These are phyloP conservation scores for Synanthedon myopaeformis DNA, from an alignment of 2,888 invertebrate species.

Conservation along the genomic window DNA sequence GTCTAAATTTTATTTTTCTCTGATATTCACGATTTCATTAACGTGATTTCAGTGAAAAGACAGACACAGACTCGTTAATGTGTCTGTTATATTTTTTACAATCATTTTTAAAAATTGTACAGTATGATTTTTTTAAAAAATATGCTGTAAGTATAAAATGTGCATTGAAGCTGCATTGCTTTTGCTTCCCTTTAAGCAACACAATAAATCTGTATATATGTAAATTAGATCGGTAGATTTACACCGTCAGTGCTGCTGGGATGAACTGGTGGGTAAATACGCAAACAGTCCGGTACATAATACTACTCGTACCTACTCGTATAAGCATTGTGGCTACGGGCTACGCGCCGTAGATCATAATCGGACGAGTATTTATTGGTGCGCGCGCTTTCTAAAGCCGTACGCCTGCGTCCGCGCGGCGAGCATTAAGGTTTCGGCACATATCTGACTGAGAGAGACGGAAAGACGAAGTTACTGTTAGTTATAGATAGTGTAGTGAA, in stretches of 20 bases:
- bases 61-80: no score
- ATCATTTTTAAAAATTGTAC: no score
- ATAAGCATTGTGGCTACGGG: slow-evolving; percentile 45
- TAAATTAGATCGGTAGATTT: slow-evolving; percentile 19
- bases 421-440: background rate
- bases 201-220: slow-evolving; percentile 18
- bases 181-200: background rate
- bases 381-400: slow-evolving; percentile 54
- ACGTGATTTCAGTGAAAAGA: no score
- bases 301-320: background rate
- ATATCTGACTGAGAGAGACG: no score
- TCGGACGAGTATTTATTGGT: slow-evolving; percentile 65
- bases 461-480: no score
- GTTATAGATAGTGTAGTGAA: no score
- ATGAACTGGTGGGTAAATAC: slow-evolving; percentile 10
- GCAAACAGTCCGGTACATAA: slow-evolving; percentile 2
- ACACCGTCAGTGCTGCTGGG: slow-evolving; percentile 5
- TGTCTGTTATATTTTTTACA: no score
- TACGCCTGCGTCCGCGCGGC: slow-evolving; percentile 7
- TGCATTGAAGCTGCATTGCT: no score
- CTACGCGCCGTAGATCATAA: slow-evolving; percentile 69
- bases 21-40: no score
- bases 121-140: no score
- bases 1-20: no score
- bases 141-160: no score